Evolutionary conservation across 2,797 vertebrate species (phyloP).

Genomic region (Hyperoplus immaculatus): DNA sequence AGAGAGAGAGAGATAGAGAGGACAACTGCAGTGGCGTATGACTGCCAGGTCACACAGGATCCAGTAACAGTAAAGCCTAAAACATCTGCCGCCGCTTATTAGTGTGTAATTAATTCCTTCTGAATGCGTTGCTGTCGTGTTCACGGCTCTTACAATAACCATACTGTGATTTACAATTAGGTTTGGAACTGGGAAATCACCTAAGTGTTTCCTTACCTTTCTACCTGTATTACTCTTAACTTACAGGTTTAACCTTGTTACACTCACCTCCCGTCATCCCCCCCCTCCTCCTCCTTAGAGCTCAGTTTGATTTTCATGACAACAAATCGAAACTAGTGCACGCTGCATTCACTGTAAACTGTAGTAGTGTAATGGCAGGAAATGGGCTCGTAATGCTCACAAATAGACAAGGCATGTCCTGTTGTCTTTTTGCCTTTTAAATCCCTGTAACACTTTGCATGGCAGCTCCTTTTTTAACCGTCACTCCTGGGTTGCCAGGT

Average conservation of each 20-base stretch:
- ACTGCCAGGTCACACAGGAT: slow-evolving; percentile 51
- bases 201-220: slow-evolving; percentile 22
- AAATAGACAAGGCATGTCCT: slow-evolving; percentile 27
- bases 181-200: slow-evolving; percentile 45
- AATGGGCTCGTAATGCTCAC: slow-evolving; percentile 46
- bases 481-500: slow-evolving; percentile 42
- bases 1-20: slow-evolving; percentile 32
- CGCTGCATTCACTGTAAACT: slow-evolving; percentile 54
- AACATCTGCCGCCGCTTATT: slow-evolving; percentile 69
- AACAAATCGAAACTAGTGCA: slow-evolving; percentile 72
- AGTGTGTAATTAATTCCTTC: slow-evolving; percentile 59
- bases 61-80: slow-evolving; percentile 28
- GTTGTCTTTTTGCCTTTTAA: slow-evolving; percentile 14
- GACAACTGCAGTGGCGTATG: background rate
- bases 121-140: slow-evolving; percentile 38
- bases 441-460: background rate
- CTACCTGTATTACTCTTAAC: slow-evolving; percentile 29
- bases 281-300: background rate
- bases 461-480: slow-evolving; percentile 41
- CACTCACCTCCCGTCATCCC: background rate
- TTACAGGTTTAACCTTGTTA: slow-evolving; percentile 39
- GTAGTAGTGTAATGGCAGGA: slow-evolving; percentile 71
- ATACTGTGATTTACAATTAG: slow-evolving; percentile 57
- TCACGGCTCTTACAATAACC: slow-evolving; percentile 54
- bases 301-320: slow-evolving; percentile 65